Base-by-base conservation (phyloP, 2,113 vertebrate species). In the Etheostoma cragini region DNA sequence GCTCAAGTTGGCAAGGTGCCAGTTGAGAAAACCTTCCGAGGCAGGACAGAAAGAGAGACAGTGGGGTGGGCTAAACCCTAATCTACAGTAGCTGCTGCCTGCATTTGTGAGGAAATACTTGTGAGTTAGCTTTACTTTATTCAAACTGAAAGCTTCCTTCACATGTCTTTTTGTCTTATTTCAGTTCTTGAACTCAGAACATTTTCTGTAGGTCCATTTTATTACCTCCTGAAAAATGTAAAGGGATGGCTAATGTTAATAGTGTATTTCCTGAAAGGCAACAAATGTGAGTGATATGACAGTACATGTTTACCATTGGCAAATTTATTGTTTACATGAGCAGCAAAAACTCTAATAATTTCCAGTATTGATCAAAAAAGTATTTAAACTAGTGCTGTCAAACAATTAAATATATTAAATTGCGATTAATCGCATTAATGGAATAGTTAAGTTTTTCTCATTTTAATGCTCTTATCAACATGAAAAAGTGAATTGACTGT, bases 161-260 rank as follows among this genome's bases (percentile, higher is more conserved):
- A 47, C 66, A 53, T 79, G 64, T 76, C 69, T 65, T 78, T 73
- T 84, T 81, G 74, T 85, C 52, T 69, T 65, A 78, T 74, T 91
- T 88, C 76, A 89, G 33, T 69, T 85, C 54, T 83, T 83, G 80
- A 87, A 88, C 72, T 57, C 0, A 0, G 24, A 88, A 63, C 65
- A 58, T 82, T 82, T 75, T 75, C 56, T 52, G 14, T 22, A 45
- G 21, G 57, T 38, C 45, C 45, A 61, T 81, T 80, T 75, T 54
- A 80, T 38, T 19, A 42, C 81, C 14, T 7, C 1, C 22, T 53
- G 47, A 72, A 50, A 84, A 75, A 35, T 81, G 45, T 30, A 68
- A 78, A 54, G 50, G 72, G 56, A 70, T 70, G 13, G 8, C 46
- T 30, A 52, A 58, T 65, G 68, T 73, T 66, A 56, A 81, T 76